Percentiles rank a stretch among this genome's conserved stretches.
phyloP scores from a whole-genome alignment of 2,797 vertebrate genomes.

The Mallotus villosus region DNA sequence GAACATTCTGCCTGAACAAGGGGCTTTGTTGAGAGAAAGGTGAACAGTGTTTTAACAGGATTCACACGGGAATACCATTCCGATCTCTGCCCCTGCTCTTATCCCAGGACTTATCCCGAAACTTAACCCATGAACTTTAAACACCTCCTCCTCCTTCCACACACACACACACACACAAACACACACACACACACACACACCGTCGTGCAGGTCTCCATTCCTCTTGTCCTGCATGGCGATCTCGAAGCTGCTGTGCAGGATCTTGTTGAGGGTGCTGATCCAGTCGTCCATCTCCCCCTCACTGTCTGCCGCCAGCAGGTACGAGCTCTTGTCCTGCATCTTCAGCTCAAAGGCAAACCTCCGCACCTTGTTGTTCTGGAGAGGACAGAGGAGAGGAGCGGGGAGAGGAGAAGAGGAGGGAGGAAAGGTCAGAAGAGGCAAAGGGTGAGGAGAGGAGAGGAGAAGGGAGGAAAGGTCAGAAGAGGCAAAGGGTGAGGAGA shows the following conservation, averaged over 20 bases:
- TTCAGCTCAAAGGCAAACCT: conserved; percentile 96
- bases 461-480: too few species aligned
- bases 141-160: not conserved
- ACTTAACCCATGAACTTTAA: not conserved
- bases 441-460: not conserved
- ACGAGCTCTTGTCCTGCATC: conserved; percentile 99
- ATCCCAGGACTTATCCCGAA: not conserved
- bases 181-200: conserved; percentile 63
- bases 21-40: not conserved
- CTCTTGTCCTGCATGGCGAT: conserved; percentile 96
- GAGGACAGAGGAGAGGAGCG: not conserved
- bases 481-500: too few species aligned
- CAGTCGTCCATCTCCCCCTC: conserved; percentile 98
- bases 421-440: too few species aligned
- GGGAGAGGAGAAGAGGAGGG: not conserved
- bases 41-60: conserved; percentile 33
- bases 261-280: conserved; percentile 93
- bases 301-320: conserved; percentile 91
- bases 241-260: conserved; percentile 96
- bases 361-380: conserved; percentile 92
- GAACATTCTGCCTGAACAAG: not conserved
- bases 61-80: conserved; percentile 19
- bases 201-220: conserved; percentile 92
- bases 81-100: not conserved
- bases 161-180: conserved; percentile 11